A percentile compares a stretch with the other conserved stretches of the same genome.
Evolutionary conservation across 2,888 invertebrate genomes (phyloP).

Genomic region (Blastobasis lacticolella): DNA sequence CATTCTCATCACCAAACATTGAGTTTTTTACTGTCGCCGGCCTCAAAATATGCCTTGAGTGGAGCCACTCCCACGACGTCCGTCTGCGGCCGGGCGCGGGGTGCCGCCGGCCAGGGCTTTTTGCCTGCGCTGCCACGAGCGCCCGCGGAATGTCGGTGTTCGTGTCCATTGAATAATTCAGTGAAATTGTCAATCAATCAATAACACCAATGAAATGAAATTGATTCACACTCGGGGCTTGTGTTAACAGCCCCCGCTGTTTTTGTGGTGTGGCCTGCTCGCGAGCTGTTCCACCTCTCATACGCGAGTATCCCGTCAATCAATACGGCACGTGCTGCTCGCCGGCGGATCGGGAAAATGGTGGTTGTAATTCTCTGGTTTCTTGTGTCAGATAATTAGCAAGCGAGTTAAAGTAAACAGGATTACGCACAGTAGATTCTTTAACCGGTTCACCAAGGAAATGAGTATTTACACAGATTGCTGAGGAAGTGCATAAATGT

Average conservation of each 20-base stretch:
- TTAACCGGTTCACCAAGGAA: conserved; percentile 43
- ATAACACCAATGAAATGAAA: conserved; percentile 69
- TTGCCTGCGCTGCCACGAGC: conserved; percentile 54
- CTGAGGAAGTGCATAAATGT: neutral
- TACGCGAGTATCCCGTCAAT: conserved; percentile 40
- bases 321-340: conserved; percentile 45
- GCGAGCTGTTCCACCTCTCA: conserved; percentile 60
- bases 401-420: conserved; percentile 21
- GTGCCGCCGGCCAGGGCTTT: conserved; percentile 38
- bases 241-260: conserved; percentile 42
- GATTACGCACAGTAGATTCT: neutral
- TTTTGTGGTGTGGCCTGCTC: conserved; percentile 64
- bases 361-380: conserved; percentile 24
- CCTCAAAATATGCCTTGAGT: conserved; percentile 42
- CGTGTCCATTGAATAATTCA: conserved; percentile 70
- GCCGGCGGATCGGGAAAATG: conserved; percentile 35
- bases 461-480: conserved; percentile 23
- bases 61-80: conserved; percentile 60
- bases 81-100: conserved; percentile 43
- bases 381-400: conserved; percentile 45
- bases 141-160: conserved; percentile 57
- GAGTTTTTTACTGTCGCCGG: conserved; percentile 46
- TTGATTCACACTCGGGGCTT: conserved; percentile 69
- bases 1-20: conserved; percentile 72
- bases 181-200: conserved; percentile 68